A percentile compares a stretch with the other conserved stretches of the same genome.
phyloP scores from a whole-genome alignment of 2,888 invertebrate species.

The Ecdyonurus torrentis region DNA sequence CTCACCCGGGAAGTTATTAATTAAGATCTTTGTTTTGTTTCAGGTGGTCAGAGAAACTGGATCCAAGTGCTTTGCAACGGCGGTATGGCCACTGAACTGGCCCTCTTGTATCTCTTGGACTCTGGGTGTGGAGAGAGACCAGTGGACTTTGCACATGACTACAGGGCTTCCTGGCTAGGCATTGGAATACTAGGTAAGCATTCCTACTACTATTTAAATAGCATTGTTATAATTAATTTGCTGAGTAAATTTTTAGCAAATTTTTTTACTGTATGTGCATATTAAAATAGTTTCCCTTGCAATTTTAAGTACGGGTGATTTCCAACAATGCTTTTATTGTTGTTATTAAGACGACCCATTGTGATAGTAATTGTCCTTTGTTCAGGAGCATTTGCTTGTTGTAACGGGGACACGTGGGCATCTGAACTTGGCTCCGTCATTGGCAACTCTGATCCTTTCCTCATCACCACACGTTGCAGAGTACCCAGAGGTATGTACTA shows the following conservation, averaged over 20 bases:
- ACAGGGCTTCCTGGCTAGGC: slow-evolving; percentile 68
- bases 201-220: background rate
- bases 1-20: background rate
- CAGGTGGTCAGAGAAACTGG: slow-evolving; percentile 77
- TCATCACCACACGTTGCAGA: slow-evolving; percentile 52
- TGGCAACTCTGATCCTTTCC: slow-evolving; percentile 45
- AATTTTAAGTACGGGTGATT: too few species aligned
- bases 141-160: slow-evolving; percentile 57
- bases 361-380: too few species aligned
- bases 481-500: slow-evolving; percentile 48
- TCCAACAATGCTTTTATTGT: too few species aligned
- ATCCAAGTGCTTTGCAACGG: slow-evolving; percentile 78
- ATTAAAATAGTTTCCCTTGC: too few species aligned
- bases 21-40: slow-evolving; percentile 12
- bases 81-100: slow-evolving; percentile 69
- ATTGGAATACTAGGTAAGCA: slow-evolving; percentile 52
- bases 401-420: slow-evolving; percentile 82
- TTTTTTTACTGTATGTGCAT: background rate
- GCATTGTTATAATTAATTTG: background rate
- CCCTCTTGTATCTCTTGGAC: slow-evolving; percentile 60
- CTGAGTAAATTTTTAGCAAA: background rate
- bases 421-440: slow-evolving; percentile 72
- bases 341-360: too few species aligned
- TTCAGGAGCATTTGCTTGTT: slow-evolving; percentile 60
- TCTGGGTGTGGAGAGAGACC: slow-evolving; percentile 60